Conservation (phyloP, 1,140 invertebrate genomes). For the Akabosia matsudoensis region DNA sequence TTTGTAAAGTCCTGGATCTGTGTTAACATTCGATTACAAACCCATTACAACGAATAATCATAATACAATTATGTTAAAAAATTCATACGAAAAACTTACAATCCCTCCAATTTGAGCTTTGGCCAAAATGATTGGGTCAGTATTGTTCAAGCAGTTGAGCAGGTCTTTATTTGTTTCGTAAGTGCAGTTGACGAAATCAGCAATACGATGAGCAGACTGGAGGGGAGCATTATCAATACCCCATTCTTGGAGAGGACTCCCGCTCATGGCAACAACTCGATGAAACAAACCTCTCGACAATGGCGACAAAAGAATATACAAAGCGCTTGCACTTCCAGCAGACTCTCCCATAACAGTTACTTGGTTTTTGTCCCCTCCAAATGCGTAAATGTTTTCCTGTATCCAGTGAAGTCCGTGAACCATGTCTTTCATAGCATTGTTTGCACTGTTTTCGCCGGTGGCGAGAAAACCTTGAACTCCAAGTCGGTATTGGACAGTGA, state of each 20-base stretch:
- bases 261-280: slow-evolving; percentile 8
- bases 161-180: background rate
- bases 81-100: background rate
- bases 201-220: background rate
- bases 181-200: background rate
- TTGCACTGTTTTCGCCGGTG: background rate
- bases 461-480: background rate
- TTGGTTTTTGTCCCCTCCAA: background rate
- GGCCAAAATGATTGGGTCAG: background rate
- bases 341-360: background rate
- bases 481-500: slow-evolving; percentile 20
- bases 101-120: background rate
- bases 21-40: background rate
- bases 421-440: slow-evolving; percentile 20
- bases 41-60: background rate
- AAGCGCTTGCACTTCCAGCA: background rate
- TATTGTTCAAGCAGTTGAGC: background rate
- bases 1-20: background rate
- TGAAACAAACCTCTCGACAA: background rate
- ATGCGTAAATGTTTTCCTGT: background rate
- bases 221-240: background rate
- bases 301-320: slow-evolving; percentile 1
- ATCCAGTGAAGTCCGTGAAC: background rate
- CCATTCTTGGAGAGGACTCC: slow-evolving; percentile 8
- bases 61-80: background rate